Evolutionary conservation across 2,797 vertebrate species (phyloP), one percentile per base, ranked within the genome.

Genomic region (Lutjanus argentimaculatus): DNA sequence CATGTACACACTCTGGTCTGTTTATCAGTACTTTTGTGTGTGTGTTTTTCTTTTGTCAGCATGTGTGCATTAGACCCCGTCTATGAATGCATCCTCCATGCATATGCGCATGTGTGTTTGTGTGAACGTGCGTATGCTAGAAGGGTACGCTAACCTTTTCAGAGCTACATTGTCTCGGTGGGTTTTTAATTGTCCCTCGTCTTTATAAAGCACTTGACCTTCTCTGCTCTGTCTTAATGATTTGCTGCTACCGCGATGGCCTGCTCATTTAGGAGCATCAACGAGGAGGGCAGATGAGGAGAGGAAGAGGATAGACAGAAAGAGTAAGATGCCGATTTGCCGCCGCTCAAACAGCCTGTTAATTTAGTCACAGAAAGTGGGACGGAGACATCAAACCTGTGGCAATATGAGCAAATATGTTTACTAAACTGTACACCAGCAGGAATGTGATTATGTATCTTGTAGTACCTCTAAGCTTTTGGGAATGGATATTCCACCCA

Each of bases 141-240:
- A 80, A 74, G 83, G 82, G 13, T 80, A 80, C 1, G 43, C 75
- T 88, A 91, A 92, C 89, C 90, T 93, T 92, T 91, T 81, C 88
- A 80, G 63, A 83, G 86, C 78, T 79, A 67, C 82, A 84, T 79
- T 80, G 86, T 93, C 88, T 91, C 56, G 3, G 57, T 57, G 79
- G 86, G 66, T 77, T 92, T 93, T 89, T 92, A 91, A 91, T 92
- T 91, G 90, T 83, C 88, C 68, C 79, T 73, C 61, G 72, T 92
- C 85, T 92, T 89, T 89, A 88, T 86, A 85, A 90, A 91, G 87
- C 77, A 79, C 85, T 90, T 93, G 91, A 92, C 92, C 89, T 93
- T 93, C 85, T 85, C 79, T 53, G 76, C 87, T 89, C 72, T 16
- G 77, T 64, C 88, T 86, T 92, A 90, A 92, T 93, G 89, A 93